Percentiles rank a stretch among this genome's conserved stretches.
These are phyloP conservation scores for Leucophenga maculata DNA, from an alignment of 2,888 invertebrate species.

Conservation along the genomic window DNA sequence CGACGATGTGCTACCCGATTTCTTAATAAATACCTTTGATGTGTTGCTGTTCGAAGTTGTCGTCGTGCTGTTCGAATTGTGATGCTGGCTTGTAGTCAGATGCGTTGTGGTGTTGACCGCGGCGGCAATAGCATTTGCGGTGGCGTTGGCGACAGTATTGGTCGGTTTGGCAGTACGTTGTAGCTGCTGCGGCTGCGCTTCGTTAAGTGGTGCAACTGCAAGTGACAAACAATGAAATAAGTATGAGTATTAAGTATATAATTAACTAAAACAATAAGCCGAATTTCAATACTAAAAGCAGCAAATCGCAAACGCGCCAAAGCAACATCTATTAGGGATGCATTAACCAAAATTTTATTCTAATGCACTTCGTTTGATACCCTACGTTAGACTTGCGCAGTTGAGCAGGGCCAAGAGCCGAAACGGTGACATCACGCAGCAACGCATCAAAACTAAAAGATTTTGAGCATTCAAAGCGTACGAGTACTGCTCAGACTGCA, in stretches of 20 bases:
- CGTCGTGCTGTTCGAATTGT: conserved; percentile 36
- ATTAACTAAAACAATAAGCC: no score
- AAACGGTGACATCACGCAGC: no score
- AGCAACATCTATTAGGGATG: no score
- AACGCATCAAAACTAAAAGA: conserved; percentile 19
- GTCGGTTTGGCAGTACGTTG: conserved; percentile 58
- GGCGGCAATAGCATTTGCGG: conserved; percentile 48
- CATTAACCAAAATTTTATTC: no score
- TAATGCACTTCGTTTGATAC: no score
- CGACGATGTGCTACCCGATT: conserved; percentile 62
- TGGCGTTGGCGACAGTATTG: conserved; percentile 45
- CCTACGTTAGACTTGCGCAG: no score
- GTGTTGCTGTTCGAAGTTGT: conserved; percentile 62
- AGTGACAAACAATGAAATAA: not conserved
- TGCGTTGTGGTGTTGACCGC: conserved; percentile 24
- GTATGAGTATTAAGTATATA: no score
- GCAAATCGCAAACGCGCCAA: no score
- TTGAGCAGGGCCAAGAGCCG: no score
- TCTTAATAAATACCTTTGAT: conserved; percentile 60
- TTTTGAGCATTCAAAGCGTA: conserved; percentile 4
- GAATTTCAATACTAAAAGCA: no score
- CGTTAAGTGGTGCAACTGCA: conserved; percentile 67
- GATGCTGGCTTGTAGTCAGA: conserved; percentile 28
- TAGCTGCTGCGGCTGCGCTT: conserved; percentile 50
- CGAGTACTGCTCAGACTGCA: not conserved